Evolutionary conservation across 2,888 invertebrate genomes (phyloP), one percentile per base, ranked within the genome.

Genomic region (Dolichomitus sp.): DNA sequence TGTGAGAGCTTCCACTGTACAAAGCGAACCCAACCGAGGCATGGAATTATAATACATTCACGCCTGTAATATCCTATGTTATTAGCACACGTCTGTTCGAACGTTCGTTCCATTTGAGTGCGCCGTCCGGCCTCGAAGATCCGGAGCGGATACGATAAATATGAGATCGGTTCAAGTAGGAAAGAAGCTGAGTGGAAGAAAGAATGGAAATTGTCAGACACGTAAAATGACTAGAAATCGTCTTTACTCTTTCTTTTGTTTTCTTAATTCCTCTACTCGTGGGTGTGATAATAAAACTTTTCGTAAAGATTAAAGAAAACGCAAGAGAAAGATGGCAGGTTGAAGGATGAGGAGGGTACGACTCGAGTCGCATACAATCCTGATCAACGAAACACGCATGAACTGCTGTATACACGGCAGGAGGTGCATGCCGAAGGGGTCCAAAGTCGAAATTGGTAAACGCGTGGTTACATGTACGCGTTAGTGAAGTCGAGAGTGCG

Each of bases 401-500:
- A 37, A 33, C 7, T 14, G 65, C 12, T 30, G 30, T 42, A 63
- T 14, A 14, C 40, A 30, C 14, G 11, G 65, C 4, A 48, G 50
- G 40, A 40, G 17, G 48, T 48, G 65, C 23, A 66, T 72, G 61
- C 79, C 74, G 30, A 61, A 59, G 75, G 72, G 59, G 61, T 72
- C 76, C 65, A 37, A 37, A 19, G 76, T 33, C 59, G 61, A 70
- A 83, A 83, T 83, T 83, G 70, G 61, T 48, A 72, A 79, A 75
- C 72, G 83, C 83, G 83, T 76, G 79, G 79, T 72, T 75, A 45
- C 63, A 73, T 74, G 52, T 52, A 59, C 69, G 81, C 75, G 75
- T 72, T 65, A 59, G 42, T 50, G 57, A 45, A 27, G 42, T 66
- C 50, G 61, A 45, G 27, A 68, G 50, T 70, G 59, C 57, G 57